Conservation (phyloP, 2,888 invertebrate species). For the Poecilobothrus nobilitatus region DNA sequence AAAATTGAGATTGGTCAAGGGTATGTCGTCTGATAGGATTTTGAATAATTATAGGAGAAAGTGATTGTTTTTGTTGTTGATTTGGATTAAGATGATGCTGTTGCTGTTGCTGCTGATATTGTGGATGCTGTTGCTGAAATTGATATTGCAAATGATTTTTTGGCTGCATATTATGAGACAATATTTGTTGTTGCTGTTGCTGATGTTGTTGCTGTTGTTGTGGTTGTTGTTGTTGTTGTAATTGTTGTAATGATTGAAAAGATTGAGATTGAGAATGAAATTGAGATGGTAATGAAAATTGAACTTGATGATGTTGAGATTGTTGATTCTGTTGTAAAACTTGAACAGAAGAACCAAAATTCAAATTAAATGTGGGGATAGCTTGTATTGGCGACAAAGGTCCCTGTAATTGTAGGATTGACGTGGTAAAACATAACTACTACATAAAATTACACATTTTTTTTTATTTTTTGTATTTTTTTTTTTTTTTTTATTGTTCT, state of each 20-base stretch:
- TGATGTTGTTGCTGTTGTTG: constrained; percentile 22
- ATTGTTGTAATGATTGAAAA: constrained; percentile 20
- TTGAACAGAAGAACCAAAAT: not conserved
- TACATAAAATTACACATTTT: not conserved
- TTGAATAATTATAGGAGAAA: no score
- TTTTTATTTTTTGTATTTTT: not conserved
- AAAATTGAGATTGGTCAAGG: no score
- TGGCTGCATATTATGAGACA: constrained; percentile 9
- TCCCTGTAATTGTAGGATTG: constrained; percentile 13
- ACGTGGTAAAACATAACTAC: constrained; percentile 27
- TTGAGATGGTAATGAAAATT: not conserved
- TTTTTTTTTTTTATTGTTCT: no score
- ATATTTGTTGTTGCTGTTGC: constrained; percentile 19
- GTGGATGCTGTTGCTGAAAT: constrained; percentile 12
- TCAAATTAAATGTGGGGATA: constrained; percentile 12
- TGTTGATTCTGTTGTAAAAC: constrained; percentile 18
- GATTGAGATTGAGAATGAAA: constrained; percentile 15
- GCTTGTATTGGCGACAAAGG: constrained; percentile 14
- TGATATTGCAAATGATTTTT: not conserved
- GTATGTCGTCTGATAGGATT: no score
- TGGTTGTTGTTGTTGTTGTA: constrained; percentile 24
- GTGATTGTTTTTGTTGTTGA: no score
- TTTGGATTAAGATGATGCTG: no score
- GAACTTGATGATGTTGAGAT: constrained; percentile 22
- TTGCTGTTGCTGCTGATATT: constrained; percentile 24